phyloP scores from a whole-genome alignment of 1,140 invertebrate genomes.

The Macrosteles quadrilineatus region DNA sequence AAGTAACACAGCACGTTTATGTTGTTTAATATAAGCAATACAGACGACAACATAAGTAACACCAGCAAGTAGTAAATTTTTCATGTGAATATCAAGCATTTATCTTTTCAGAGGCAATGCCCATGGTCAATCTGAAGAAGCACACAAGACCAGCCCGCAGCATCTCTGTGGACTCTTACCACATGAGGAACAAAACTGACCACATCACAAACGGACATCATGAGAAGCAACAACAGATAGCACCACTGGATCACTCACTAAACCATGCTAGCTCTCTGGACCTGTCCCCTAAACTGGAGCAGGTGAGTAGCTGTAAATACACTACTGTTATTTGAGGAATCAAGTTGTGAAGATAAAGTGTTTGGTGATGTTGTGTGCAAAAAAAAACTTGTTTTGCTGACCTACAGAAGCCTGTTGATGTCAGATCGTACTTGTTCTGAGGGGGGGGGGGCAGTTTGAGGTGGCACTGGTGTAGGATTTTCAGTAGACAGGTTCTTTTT shows the following conservation, averaged over 20 bases:
- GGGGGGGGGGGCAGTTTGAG: no score
- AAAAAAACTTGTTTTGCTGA: background rate
- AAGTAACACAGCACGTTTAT: no score
- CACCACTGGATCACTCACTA: constrained; percentile 21
- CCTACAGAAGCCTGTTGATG: no score
- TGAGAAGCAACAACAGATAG: background rate
- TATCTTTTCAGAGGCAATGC: constrained; percentile 52
- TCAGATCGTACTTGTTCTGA: no score
- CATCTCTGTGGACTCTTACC: constrained; percentile 27
- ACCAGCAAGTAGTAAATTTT: no score
- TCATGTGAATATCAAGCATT: no score
- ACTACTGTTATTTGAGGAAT: background rate
- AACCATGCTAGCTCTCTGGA: constrained; percentile 34
- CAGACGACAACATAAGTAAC: no score
- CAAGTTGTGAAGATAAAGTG: background rate
- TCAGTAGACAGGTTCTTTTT: no score
- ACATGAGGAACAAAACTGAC: constrained; percentile 2
- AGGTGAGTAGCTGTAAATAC: constrained; percentile 33
- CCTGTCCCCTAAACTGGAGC: constrained; percentile 36
- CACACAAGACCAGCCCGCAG: constrained; percentile 1
- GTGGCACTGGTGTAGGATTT: no score
- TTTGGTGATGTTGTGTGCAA: background rate
- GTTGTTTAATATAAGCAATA: no score
- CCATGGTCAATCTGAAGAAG: constrained; percentile 26
- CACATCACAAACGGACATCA: constrained; percentile 8